Percentiles rank a stretch among this genome's conserved stretches.
Conservation (phyloP, 2,888 invertebrate genomes). For the Eristalinus aeneus region DNA sequence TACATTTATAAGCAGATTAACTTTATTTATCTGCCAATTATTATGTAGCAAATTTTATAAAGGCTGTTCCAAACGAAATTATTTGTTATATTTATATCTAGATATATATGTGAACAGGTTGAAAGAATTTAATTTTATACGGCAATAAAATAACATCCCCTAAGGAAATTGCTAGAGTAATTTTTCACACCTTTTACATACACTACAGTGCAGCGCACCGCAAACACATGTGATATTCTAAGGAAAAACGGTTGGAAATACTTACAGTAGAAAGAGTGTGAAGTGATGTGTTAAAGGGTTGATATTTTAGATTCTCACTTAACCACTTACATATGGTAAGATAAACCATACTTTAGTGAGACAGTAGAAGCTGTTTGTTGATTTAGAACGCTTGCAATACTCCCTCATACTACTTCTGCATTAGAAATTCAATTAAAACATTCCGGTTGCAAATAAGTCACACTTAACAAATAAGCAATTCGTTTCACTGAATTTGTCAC, state of each 20-base stretch:
- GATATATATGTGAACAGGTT: conserved; percentile 63
- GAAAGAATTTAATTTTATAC: conserved; percentile 70
- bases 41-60: conserved; percentile 51
- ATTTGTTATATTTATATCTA: conserved; percentile 32
- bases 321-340: conserved; percentile 39
- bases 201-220: conserved; percentile 47
- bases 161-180: conserved; percentile 21
- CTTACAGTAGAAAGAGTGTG: conserved; percentile 3
- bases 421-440: conserved; percentile 71
- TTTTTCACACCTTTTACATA: conserved; percentile 68
- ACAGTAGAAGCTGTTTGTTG: conserved; percentile 2
- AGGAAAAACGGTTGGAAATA: conserved; percentile 22
- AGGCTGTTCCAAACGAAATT: conserved; percentile 52
- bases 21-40: conserved; percentile 36
- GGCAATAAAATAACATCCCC: conserved; percentile 65
- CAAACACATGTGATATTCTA: conserved; percentile 37
- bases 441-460: conserved; percentile 70
- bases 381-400: conserved; percentile 50
- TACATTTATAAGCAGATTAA: background rate
- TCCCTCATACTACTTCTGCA: conserved; percentile 32
- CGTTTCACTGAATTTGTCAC: conserved; percentile 63
- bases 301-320: conserved; percentile 20
- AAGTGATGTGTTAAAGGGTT: conserved; percentile 27
- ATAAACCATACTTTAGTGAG: conserved; percentile 2
- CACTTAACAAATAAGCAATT: conserved; percentile 69